phyloP scores from a whole-genome alignment of 2,888 invertebrate species.

The Andrena fulva region DNA sequence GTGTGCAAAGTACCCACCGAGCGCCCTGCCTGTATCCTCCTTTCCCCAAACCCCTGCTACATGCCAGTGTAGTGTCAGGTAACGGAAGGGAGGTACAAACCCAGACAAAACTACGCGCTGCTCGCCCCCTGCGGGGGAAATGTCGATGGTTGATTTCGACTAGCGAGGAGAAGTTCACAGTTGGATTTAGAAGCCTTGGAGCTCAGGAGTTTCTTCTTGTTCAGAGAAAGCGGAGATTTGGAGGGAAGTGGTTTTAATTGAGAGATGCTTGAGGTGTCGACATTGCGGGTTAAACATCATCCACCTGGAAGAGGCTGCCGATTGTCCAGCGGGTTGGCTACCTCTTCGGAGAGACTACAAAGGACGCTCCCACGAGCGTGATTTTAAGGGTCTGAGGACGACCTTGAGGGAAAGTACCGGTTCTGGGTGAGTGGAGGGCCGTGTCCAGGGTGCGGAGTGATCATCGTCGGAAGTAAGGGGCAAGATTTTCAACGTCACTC shows the following conservation, averaged over 20 bases:
- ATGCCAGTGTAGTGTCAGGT: constrained; percentile 55
- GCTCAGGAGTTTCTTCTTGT: no score
- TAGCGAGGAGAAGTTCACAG: no score
- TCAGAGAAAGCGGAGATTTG: no score
- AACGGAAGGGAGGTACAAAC: constrained; percentile 60
- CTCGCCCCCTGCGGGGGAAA: not conserved
- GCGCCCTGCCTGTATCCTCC: constrained; percentile 4
- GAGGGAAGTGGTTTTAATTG: no score
- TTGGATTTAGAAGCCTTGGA: no score
- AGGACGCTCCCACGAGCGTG: no score
- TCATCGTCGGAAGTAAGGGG: not conserved
- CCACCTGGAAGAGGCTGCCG: not conserved
- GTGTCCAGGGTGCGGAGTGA: constrained; percentile 24
- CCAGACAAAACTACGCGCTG: constrained; percentile 39
- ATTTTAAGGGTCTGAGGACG: not conserved
- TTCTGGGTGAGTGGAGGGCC: constrained; percentile 1
- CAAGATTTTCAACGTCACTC: not conserved
- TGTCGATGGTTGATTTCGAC: no score
- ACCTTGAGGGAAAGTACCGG: constrained; percentile 36
- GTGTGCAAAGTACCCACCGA: constrained; percentile 31
- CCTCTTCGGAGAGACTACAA: constrained; percentile 17
- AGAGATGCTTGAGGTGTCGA: constrained; percentile 18
- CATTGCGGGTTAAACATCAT: constrained; percentile 22
- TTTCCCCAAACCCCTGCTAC: constrained; percentile 16
- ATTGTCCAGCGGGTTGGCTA: not conserved